Base-by-base conservation (phyloP, 2,113 vertebrate genomes). In the Brachyhypopomus gauderio region DNA sequence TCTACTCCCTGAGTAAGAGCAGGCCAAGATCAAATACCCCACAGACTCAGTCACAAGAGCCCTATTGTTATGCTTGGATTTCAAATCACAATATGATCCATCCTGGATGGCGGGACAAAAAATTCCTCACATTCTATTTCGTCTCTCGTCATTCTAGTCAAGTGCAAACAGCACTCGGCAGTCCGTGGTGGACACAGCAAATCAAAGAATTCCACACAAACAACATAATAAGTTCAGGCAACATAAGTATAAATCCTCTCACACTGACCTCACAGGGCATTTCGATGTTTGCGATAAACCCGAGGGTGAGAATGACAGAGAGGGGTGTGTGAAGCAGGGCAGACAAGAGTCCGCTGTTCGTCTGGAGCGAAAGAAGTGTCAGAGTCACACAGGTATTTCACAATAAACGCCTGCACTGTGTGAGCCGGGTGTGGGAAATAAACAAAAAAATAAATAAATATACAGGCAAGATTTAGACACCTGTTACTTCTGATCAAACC, bases 301-400 rank as follows among this genome's bases (percentile, higher is more conserved):
- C 58, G 81, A 83, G 82, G 74, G 75, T 85, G 89, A 81, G 79
- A 88, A 83, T 79, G 75, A 71, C 70, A 78, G 84, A 52, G 41
- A 74, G 72, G 34, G 81, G 75, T 38, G n/a, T 76, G 67, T 48
- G 80, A 84, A 77, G 70, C 58, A 67, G 77, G 72, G 72, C 82
- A 92, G 89, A 93, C 92, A 92, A 89, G 88, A 87, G 80, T 81
- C 83, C 89, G 92, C 92, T 93, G 93, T 93, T 91, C 88, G 25
- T 81, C 38, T 80, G 87, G 88, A 89, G 80, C 5, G 85, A 90
- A 83, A 64, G 77, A 86, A 85, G 87, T 85, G 87, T 89, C 90
- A 88, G 88, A 77, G 83, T 91, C 88, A 91, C 90, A 92, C 91
- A 94, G 93, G 93, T 93, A 94, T 92, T 92, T 88, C 87, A 74